Percentiles rank a stretch among this genome's conserved stretches.
phyloP scores from a whole-genome alignment of 2,888 invertebrate genomes.

The Lamellibrachia columna region DNA sequence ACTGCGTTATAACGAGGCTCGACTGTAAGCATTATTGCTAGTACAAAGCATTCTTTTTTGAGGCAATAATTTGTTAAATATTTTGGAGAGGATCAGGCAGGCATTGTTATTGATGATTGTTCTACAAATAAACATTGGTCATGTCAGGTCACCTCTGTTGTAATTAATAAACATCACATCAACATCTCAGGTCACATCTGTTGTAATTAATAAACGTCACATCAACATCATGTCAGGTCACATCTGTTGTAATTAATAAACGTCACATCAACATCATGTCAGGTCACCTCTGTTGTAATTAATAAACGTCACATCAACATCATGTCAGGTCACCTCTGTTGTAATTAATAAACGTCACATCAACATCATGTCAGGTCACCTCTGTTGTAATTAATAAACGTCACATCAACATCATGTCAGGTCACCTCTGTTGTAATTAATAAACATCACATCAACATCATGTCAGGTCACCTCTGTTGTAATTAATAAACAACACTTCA shows the following conservation, averaged over 20 bases:
- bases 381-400: too few relatives aligned
- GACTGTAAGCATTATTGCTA: too few relatives aligned
- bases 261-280: not conserved
- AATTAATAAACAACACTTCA: not conserved
- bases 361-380: too few relatives aligned
- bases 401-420: too few relatives aligned
- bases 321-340: not conserved
- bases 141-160: not conserved
- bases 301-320: not conserved
- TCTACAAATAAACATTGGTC: not conserved
- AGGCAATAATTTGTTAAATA: too few relatives aligned
- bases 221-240: not conserved
- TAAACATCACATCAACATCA: too few relatives aligned
- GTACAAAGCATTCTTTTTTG: too few relatives aligned
- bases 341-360: too few relatives aligned
- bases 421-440: too few relatives aligned
- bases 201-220: not conserved
- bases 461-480: not conserved
- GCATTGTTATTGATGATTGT: not conserved
- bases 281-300: not conserved
- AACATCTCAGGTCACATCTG: not conserved
- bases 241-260: not conserved
- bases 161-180: not conserved
- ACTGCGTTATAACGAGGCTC: too few relatives aligned
- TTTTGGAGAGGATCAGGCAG: not conserved